Base-by-base conservation (phyloP, 2,797 vertebrate species). In the Protosalanx chinensis region DNA sequence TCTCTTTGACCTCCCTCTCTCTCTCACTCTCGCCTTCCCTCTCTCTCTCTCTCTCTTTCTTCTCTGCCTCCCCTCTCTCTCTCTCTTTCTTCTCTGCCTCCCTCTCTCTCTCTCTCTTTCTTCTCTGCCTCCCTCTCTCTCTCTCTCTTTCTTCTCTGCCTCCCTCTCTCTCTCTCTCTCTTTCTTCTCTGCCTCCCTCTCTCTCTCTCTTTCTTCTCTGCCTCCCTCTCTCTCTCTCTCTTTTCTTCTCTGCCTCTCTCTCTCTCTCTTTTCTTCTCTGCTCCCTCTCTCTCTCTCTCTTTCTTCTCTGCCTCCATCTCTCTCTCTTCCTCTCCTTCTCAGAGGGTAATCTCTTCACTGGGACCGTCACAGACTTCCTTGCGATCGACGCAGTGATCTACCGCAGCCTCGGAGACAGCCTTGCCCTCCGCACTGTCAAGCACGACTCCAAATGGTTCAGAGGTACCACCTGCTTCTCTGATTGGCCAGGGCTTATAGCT, bases 361-460 rank as follows among this genome's bases (percentile, higher is more conserved):
- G 95, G 70, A 99, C 97, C 0, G 97, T 98, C 74, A 99, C 97
- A 0, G 97, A 99, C 90, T 98, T 99, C 88, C 90, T 98, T 72
- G 97, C 97, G 88, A 99, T 99, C 3, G 97, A 99, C 0, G 95
- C 97, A 0, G 97, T 99, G 82, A 97, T 99, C 88, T 99, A 98
- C 91, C 95, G 97, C 56, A 98, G 97, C 86, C 94, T 98, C 0
- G 94, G 96, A 32, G 93, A 95, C 86, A 94, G 93, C 85, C 96
- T 94, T 0, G 95, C 96, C 64, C 94, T 99, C 56, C 95, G 97
- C 79, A 99, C 96, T 0, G 94, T 98, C 84, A 99, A 99, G 68
- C 97, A 99, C 0, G 97, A 99, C 85, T 99, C 97, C 87, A 99
- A 98, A 77, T 98, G 96, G 97, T 97, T 99, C 88, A 92, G 96